A percentile compares a stretch with the other conserved stretches of the same genome.
These are phyloP conservation scores for Ranitomeya variabilis DNA, from an alignment of 2,113 vertebrate species.

Conservation along the genomic window DNA sequence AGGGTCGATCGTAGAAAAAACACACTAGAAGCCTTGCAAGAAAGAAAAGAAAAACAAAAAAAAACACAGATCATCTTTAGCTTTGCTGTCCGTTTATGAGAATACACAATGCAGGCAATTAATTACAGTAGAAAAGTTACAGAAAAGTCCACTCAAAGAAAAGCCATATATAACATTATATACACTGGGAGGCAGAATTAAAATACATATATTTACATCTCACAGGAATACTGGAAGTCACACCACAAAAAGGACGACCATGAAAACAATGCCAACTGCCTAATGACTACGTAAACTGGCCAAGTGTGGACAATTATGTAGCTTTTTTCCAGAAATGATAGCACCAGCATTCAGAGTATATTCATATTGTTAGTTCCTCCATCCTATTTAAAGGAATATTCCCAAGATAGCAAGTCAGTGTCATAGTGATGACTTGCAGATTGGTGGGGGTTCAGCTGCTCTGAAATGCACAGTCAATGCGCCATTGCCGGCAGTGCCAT, in stretches of 20 bases:
- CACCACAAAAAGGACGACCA: background rate
- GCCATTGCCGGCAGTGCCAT: too few species aligned
- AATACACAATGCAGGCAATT: background rate
- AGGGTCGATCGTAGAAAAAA: too few species aligned
- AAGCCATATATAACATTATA: background rate
- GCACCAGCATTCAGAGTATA: too few species aligned
- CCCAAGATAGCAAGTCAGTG: too few species aligned
- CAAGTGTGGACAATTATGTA: too few species aligned
- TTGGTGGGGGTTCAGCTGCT: too few species aligned
- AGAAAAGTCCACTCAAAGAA: conserved; percentile 2
- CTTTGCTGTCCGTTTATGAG: background rate
- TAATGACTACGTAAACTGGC: background rate
- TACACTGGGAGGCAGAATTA: background rate
- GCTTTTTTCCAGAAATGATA: too few species aligned
- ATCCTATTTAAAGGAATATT: too few species aligned
- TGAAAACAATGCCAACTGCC: background rate
- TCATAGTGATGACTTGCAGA: too few species aligned
- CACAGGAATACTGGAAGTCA: background rate
- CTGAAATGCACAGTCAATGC: too few species aligned
- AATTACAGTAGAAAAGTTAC: conserved; percentile 10
- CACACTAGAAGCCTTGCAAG: too few species aligned
- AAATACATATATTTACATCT: conserved; percentile 9
- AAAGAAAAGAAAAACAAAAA: background rate
- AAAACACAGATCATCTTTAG: background rate
- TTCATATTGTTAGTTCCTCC: too few species aligned